A percentile compares a stretch with the other conserved stretches of the same genome.
Evolutionary conservation across 1,140 invertebrate species (phyloP).

Genomic region (Drosophila lacertosa): DNA sequence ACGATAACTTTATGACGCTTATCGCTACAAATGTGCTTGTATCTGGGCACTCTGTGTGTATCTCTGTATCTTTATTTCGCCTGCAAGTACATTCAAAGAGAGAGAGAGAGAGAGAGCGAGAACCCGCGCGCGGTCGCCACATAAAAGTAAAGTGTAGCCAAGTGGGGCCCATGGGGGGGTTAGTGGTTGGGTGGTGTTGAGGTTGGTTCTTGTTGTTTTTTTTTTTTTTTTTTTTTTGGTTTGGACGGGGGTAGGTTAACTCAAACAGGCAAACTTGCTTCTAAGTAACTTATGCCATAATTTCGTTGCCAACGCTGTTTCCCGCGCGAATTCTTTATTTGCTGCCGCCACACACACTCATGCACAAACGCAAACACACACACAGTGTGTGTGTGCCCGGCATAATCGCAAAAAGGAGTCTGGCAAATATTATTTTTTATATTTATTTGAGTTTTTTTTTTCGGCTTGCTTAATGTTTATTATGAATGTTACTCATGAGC

Average conservation of each 20-base stretch:
- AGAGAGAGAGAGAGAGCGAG: no score
- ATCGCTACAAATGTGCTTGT: constrained; percentile 82
- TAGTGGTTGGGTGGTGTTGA: neutral
- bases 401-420: constrained; percentile 80
- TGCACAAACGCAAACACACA: constrained; percentile 55
- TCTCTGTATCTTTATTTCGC: constrained; percentile 80
- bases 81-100: constrained; percentile 66
- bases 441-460: constrained; percentile 74
- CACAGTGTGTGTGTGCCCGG: neutral
- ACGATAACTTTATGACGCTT: constrained; percentile 82
- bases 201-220: no score
- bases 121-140: constrained; percentile 55
- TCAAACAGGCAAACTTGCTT: constrained; percentile 49
- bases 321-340: constrained; percentile 51
- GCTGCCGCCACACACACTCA: constrained; percentile 11
- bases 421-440: constrained; percentile 83
- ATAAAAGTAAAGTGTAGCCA: constrained; percentile 82
- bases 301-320: constrained; percentile 58
- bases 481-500: constrained; percentile 84
- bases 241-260: constrained; percentile 24
- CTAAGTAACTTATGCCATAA: constrained; percentile 83
- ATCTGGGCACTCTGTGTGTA: constrained; percentile 64
- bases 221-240: no score
- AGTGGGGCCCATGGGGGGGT: constrained; percentile 25
- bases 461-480: constrained; percentile 80